Evolutionary conservation across 2,797 vertebrate species (phyloP), one percentile per base, ranked within the genome.

Genomic region (Champsocephalus esox): DNA sequence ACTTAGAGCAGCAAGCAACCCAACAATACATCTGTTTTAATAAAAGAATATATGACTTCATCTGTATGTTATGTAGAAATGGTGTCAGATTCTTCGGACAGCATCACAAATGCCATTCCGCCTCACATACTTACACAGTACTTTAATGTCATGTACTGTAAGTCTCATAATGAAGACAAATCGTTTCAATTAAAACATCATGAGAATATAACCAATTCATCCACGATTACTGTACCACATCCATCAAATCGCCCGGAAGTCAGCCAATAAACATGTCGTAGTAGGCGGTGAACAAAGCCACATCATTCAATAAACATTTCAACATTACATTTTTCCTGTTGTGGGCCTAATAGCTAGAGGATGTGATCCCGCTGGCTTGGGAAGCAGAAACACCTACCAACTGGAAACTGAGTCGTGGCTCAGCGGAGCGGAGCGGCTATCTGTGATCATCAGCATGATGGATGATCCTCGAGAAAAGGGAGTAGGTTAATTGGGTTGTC

Each of bases 361-460:
- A 77, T 62, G 63, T 75, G 63, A 84, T 83, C 54, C 50, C 73
- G 32, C 67, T 73, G 79, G 88, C 51, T 59, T 34, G 74, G 64
- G 45, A 72, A 51, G 49, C 17, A 89, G 71, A 87, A 91, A 89
- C 87, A 84, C 79, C 82, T 80, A 85, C 50, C 65, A 70, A 78
- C 54, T 71, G 65, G 75, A 88, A 89, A 83, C 46, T 69, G 46
- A 48, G n/a, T 49, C 28, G 76, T 82, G 75, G 86, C 88, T 82
- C 38, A 43, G 70, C 11, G 14, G 21, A 48, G 55, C 9, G 14
- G 21, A 48, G 55, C 9, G 3, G 59, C 55, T 62, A 56, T 75
- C 75, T 73, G 67, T 66, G 70, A 82, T 73, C 77, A 70, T 77
- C 69, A 67, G 54, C 19, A 48, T 87, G 84, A 91, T 82, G 76